Percentiles rank a stretch among this genome's conserved stretches.
These are phyloP conservation scores for Lagria hirta DNA, from an alignment of 2,888 invertebrate species.

Conservation along the genomic window DNA sequence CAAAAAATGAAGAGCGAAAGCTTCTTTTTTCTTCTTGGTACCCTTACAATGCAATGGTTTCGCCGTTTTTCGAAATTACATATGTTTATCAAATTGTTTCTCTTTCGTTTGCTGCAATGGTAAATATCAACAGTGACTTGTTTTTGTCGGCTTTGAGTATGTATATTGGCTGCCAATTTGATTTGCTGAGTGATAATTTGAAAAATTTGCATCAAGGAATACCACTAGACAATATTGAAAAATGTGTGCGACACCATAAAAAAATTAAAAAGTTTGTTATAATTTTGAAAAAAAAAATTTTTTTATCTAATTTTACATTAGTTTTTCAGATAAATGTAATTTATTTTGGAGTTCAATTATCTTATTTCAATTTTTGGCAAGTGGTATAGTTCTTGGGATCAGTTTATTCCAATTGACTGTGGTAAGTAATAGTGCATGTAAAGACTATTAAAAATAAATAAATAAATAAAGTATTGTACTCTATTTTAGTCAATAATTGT, in stretches of 20 bases:
- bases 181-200: conserved; percentile 1
- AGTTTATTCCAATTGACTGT: conserved; percentile 3
- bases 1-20: background rate
- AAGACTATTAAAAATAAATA: no score
- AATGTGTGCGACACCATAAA: background rate
- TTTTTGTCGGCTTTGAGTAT: conserved; percentile 9
- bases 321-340: conserved; percentile 4
- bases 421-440: no score
- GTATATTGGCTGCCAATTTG: background rate
- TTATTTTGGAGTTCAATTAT: conserved; percentile 4
- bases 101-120: background rate
- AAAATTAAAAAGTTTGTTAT: conserved; percentile 3
- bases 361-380: conserved; percentile 2
- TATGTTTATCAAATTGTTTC: conserved; percentile 4
- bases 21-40: conserved; percentile 11
- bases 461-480: no score
- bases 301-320: conserved; percentile 1
- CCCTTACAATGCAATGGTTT: conserved; percentile 3
- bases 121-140: conserved; percentile 5
- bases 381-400: conserved; percentile 4
- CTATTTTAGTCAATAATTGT: no score
- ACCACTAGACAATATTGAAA: no score
- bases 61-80: conserved; percentile 9
- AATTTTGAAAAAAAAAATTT: no score
- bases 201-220: conserved; percentile 1